phyloP scores from a whole-genome alignment of 1,140 invertebrate species.

The Ceratoteleas bidentatus region DNA sequence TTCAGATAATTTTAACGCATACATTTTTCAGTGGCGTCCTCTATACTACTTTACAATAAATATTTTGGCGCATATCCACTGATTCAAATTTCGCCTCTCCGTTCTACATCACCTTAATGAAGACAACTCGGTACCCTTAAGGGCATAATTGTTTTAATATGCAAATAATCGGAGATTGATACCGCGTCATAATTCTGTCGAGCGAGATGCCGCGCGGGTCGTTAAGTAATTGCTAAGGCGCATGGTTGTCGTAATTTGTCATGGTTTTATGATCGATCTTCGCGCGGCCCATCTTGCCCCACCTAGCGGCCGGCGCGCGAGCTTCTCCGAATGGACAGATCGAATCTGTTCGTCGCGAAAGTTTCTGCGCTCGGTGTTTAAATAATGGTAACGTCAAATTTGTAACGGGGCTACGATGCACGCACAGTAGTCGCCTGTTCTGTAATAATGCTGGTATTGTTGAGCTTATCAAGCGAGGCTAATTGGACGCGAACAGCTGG shows the following conservation, averaged over 20 bases:
- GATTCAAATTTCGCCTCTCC: too few relatives aligned
- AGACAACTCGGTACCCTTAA: constrained; percentile 6
- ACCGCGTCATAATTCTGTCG: constrained; percentile 16
- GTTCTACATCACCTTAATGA: background rate
- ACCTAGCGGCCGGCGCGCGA: background rate
- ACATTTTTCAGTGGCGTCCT: too few relatives aligned
- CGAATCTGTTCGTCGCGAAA: constrained; percentile 58
- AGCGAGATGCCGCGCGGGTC: constrained; percentile 11
- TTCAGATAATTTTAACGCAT: too few relatives aligned
- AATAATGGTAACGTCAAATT: constrained; percentile 76
- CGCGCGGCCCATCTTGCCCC: constrained; percentile 3
- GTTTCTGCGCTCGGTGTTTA: constrained; percentile 51
- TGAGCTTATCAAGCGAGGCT: constrained; percentile 81
- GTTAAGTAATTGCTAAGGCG: constrained; percentile 40
- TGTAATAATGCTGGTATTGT: constrained; percentile 80
- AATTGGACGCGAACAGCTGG: constrained; percentile 81
- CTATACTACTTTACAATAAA: too few relatives aligned
- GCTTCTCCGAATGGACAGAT: constrained; percentile 50
- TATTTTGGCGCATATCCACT: too few relatives aligned
- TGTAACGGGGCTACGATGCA: constrained; percentile 71
- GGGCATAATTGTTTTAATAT: constrained; percentile 33
- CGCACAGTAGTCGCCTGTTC: constrained; percentile 76
- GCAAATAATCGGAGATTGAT: constrained; percentile 33
- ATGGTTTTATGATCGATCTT: constrained; percentile 53
- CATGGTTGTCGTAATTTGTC: constrained; percentile 28